A percentile compares a stretch with the other conserved stretches of the same genome.
Evolutionary conservation across 2,888 invertebrate species (phyloP).

Genomic region (Seladonia tumulorum): DNA sequence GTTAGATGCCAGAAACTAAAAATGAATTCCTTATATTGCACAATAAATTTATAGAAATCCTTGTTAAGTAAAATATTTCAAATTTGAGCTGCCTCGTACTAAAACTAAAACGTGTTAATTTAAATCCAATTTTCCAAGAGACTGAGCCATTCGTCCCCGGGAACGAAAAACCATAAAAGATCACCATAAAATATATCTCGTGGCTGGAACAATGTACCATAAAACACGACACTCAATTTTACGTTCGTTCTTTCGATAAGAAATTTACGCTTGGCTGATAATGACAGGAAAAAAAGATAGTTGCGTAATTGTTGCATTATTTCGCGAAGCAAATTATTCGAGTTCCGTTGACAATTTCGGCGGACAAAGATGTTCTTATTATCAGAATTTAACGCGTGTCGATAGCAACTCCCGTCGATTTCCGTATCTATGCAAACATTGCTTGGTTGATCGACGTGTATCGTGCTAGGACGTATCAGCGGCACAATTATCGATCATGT

Average conservation of each 20-base stretch:
- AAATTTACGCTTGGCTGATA: background rate
- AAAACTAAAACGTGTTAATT: background rate
- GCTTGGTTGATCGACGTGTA: slow-evolving; percentile 36
- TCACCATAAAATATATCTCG: no score
- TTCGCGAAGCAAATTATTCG: background rate
- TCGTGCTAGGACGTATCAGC: slow-evolving; percentile 32
- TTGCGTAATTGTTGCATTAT: background rate
- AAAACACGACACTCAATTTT: background rate
- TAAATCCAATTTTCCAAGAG: background rate
- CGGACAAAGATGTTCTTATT: slow-evolving; percentile 18
- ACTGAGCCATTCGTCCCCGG: background rate
- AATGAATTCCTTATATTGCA: no score
- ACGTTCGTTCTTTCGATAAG: background rate
- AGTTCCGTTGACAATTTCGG: background rate
- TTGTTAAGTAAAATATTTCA: no score
- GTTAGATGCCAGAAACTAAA: no score
- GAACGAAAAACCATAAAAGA: background rate
- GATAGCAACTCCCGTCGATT: slow-evolving; percentile 37
- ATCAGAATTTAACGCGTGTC: slow-evolving; percentile 24
- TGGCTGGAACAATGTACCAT: background rate
- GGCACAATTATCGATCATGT: slow-evolving; percentile 48
- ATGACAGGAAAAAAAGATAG: background rate
- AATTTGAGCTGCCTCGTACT: no score
- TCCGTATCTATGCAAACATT: slow-evolving; percentile 56
- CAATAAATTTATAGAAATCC: no score